Evolutionary conservation across 30 jellyfish, hydroid and myxozoan species (phyloP).

Genomic region (Cassiopea andromeda): DNA sequence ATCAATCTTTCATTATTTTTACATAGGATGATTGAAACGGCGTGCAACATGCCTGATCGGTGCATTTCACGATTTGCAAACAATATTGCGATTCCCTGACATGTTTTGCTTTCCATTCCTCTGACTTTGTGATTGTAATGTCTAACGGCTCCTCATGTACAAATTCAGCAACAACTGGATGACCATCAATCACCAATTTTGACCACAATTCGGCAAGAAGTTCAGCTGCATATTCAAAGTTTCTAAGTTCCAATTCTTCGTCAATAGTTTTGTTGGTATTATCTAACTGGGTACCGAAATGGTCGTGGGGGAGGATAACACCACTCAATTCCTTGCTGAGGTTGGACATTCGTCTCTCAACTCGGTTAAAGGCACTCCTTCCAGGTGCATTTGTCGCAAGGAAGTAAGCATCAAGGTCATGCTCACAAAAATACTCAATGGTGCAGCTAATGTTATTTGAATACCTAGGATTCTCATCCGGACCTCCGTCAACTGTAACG

Average conservation of each 20-base stretch:
- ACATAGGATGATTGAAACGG: constrained; percentile 35
- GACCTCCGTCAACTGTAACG: constrained; percentile 74
- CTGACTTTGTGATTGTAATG: constrained; percentile 45
- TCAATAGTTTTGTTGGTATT: constrained; percentile 56
- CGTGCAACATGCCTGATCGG: constrained; percentile 52
- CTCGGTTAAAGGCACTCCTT: constrained; percentile 66
- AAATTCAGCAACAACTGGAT: constrained; percentile 72
- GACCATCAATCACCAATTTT: constrained; percentile 65
- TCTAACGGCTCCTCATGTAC: constrained; percentile 44
- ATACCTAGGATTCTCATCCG: constrained; percentile 75
- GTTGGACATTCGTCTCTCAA: constrained; percentile 44
- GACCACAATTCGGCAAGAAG: constrained; percentile 63
- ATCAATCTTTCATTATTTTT: constrained; percentile 52
- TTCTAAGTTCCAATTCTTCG: constrained; percentile 55
- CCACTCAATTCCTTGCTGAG: constrained; percentile 74
- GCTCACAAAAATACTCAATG: constrained; percentile 68
- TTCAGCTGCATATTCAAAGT: constrained; percentile 59
- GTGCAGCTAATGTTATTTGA: constrained; percentile 62
- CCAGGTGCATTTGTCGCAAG: constrained; percentile 84
- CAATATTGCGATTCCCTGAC: constrained; percentile 61
- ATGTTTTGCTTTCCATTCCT: constrained; percentile 61
- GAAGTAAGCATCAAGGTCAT: constrained; percentile 74
- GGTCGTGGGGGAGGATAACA: constrained; percentile 69
- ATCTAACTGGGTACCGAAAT: constrained; percentile 60
- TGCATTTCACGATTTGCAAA: constrained; percentile 65